phyloP scores from a whole-genome alignment of 1,140 invertebrate species.

The Micrasema longulum region DNA sequence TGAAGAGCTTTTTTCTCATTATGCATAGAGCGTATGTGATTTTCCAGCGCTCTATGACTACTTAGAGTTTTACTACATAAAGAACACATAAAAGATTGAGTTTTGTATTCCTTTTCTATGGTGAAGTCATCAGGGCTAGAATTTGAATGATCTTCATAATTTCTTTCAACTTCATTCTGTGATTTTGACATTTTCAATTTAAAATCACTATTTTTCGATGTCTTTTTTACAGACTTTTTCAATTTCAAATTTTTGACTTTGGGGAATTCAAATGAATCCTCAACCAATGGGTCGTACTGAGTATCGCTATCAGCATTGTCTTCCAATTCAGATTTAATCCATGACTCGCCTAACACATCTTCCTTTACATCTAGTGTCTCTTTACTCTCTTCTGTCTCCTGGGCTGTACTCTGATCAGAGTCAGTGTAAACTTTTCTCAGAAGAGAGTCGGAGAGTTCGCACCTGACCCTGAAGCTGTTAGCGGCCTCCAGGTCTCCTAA shows the following conservation, averaged over 20 bases:
- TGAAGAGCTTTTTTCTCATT: constrained; percentile 56
- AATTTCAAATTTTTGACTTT: too few relatives aligned
- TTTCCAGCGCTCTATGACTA: constrained; percentile 32
- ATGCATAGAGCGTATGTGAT: constrained; percentile 34
- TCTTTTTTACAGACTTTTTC: not conserved
- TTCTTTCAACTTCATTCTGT: not conserved
- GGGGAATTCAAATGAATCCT: not conserved
- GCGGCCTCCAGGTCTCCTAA: constrained; percentile 18
- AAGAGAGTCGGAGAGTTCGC: constrained; percentile 17
- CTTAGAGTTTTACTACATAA: constrained; percentile 32
- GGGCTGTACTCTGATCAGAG: not conserved
- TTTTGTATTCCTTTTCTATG: not conserved
- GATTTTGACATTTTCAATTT: too few relatives aligned
- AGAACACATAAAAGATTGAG: constrained; percentile 15
- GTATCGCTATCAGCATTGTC: not conserved
- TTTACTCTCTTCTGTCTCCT: not conserved
- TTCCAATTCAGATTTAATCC: constrained; percentile 15
- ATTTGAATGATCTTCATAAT: too few relatives aligned
- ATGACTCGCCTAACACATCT: not conserved
- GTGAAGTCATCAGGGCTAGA: too few relatives aligned
- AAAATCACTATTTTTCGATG: not conserved
- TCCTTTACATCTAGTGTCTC: not conserved
- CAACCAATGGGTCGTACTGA: not conserved
- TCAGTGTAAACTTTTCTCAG: constrained; percentile 9
- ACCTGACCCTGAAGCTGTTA: constrained; percentile 24